Percentiles rank a stretch among this genome's conserved stretches.
Evolutionary conservation across 1,140 invertebrate genomes (phyloP).

Genomic region (Sinella curviseta): DNA sequence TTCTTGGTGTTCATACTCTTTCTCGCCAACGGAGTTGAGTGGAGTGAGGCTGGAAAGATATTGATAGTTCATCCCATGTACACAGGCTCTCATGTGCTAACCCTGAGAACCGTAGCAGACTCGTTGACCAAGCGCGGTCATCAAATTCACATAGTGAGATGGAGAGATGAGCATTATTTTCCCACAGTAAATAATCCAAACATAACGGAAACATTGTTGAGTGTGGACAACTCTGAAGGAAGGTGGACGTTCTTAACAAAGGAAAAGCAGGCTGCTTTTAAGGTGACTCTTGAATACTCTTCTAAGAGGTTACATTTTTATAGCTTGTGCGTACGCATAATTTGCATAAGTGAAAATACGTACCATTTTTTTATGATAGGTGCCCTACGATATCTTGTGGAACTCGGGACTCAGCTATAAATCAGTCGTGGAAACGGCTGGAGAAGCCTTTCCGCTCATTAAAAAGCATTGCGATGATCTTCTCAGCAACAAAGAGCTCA

Average conservation of each 20-base stretch:
- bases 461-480: constrained; percentile 46
- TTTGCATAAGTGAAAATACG: not conserved
- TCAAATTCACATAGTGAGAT: constrained; percentile 46
- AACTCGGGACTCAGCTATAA: constrained; percentile 46
- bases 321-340: too few species aligned
- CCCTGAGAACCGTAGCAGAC: constrained; percentile 46
- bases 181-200: constrained; percentile 44
- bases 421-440: constrained; percentile 38
- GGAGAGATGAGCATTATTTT: constrained; percentile 47
- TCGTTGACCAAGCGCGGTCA: constrained; percentile 44
- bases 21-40: not conserved
- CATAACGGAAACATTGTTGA: constrained; percentile 44
- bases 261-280: constrained; percentile 47
- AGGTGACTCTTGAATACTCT: constrained; percentile 34
- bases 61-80: constrained; percentile 49
- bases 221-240: constrained; percentile 47
- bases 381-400: constrained; percentile 50
- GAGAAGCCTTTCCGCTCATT: constrained; percentile 47
- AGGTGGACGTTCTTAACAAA: constrained; percentile 42
- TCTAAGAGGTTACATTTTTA: too few species aligned
- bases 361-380: constrained; percentile 30
- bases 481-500: constrained; percentile 40
- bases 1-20: not conserved
- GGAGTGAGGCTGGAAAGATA: constrained; percentile 34
- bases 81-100: constrained; percentile 48